Evolutionary conservation across 2,797 vertebrate genomes (phyloP).

Genomic region (Anguilla marmorata): DNA sequence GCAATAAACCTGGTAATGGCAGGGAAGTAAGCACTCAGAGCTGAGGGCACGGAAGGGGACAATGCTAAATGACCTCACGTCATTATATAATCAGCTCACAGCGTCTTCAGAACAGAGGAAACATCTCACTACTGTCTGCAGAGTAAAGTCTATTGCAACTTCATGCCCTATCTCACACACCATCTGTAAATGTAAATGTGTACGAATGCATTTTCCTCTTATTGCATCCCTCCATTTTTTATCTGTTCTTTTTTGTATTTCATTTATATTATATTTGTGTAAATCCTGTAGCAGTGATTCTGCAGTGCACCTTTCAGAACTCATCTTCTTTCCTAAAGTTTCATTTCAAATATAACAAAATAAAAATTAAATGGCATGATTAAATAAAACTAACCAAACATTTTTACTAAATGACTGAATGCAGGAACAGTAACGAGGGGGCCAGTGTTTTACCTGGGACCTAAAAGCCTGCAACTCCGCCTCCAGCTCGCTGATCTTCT

Average conservation of each 20-base stretch:
- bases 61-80: background rate
- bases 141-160: background rate
- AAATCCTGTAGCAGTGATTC: background rate
- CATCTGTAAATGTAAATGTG: background rate
- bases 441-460: conserved; percentile 77
- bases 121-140: background rate
- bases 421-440: background rate
- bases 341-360: background rate
- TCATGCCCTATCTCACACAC: background rate
- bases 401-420: background rate
- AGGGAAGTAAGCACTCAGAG: background rate
- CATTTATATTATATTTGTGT: background rate
- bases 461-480: conserved; percentile 84
- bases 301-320: background rate
- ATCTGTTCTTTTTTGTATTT: background rate
- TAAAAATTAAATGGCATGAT: background rate
- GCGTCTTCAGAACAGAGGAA: background rate
- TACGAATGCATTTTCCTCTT: too few species aligned
- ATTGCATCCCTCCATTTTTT: background rate
- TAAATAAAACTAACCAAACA: background rate
- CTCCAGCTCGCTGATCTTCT: conserved; percentile 84
- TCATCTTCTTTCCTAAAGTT: background rate
- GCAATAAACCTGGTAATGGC: background rate
- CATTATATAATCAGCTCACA: background rate
- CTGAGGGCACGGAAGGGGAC: background rate